phyloP scores from a whole-genome alignment of 2,888 invertebrate species.

The Neoaliturus tenellus region DNA sequence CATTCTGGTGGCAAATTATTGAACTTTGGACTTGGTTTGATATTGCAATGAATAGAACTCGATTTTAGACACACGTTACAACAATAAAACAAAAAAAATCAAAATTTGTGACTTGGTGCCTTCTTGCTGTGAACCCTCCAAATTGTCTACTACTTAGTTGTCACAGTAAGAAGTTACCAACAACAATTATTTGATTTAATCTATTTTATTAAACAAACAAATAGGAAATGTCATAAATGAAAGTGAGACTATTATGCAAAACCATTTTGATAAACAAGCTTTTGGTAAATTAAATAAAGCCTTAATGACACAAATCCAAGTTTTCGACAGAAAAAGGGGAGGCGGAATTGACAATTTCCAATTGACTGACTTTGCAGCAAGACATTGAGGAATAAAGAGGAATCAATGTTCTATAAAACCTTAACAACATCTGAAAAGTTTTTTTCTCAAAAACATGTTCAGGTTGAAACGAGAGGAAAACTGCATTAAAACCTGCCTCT shows the following conservation, averaged over 20 bases:
- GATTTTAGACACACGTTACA: too few species aligned
- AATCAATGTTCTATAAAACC: background rate
- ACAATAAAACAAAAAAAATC: too few species aligned
- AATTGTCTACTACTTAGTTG: too few species aligned
- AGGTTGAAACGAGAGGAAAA: conserved; percentile 5
- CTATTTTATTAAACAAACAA: background rate
- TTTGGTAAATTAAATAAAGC: conserved; percentile 11
- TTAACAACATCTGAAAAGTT: conserved; percentile 18
- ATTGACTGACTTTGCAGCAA: background rate
- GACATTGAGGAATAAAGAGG: background rate
- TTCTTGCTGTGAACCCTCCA: too few species aligned
- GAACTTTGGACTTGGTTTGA: too few species aligned
- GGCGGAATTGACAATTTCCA: conserved; percentile 6
- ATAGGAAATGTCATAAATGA: background rate
- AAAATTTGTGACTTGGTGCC: too few species aligned
- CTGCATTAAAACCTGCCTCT: background rate
- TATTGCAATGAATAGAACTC: too few species aligned
- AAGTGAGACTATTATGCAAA: background rate
- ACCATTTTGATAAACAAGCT: background rate
- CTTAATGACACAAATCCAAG: conserved; percentile 9
- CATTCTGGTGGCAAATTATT: too few species aligned
- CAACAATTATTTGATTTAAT: too few species aligned
- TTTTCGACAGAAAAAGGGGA: conserved; percentile 6
- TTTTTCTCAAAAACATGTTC: background rate
- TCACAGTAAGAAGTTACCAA: too few species aligned